Percentiles rank a stretch among this genome's conserved stretches.
Evolutionary conservation across 1,140 invertebrate genomes (phyloP).

Genomic region (Ceratosolen solmsi): DNA sequence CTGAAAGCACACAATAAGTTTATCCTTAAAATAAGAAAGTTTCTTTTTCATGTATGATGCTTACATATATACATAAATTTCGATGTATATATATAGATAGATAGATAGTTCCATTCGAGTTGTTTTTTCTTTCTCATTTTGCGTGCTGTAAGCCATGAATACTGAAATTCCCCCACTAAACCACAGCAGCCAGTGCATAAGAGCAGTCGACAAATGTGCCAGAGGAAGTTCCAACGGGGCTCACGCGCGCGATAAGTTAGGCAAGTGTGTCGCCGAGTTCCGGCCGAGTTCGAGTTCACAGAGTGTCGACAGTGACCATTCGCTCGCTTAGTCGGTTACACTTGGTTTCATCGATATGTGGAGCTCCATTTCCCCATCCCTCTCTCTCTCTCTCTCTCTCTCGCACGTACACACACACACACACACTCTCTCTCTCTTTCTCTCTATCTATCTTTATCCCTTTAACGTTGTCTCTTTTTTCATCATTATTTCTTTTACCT

Average conservation of each 20-base stretch:
- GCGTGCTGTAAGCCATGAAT: conserved; percentile 5
- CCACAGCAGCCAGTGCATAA: conserved; percentile 12
- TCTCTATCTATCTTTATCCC: neutral
- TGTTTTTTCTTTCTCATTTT: conserved; percentile 1
- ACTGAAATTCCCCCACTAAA: conserved; percentile 14
- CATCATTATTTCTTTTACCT: conserved; percentile 11
- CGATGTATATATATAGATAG: neutral
- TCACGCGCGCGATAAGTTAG: conserved; percentile 54
- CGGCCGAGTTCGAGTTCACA: neutral
- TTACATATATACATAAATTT: too few species aligned
- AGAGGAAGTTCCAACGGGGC: conserved; percentile 48
- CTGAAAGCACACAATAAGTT: conserved; percentile 9
- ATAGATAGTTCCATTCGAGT: neutral
- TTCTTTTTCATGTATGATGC: neutral
- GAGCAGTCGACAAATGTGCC: conserved; percentile 45
- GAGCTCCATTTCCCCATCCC: neutral
- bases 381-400: conserved; percentile 32
- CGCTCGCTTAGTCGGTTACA: conserved; percentile 27
- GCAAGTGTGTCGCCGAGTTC: conserved; percentile 37
- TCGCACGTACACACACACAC: too few species aligned
- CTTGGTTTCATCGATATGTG: conserved; percentile 48
- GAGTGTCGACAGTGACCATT: conserved; percentile 56
- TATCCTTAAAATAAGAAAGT: conserved; percentile 9
- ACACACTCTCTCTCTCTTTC: conserved; percentile 39
- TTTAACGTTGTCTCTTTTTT: neutral